These are phyloP conservation scores for Drosophila suboccidentalis DNA, from an alignment of 2,888 invertebrate genomes.

Conservation along the genomic window DNA sequence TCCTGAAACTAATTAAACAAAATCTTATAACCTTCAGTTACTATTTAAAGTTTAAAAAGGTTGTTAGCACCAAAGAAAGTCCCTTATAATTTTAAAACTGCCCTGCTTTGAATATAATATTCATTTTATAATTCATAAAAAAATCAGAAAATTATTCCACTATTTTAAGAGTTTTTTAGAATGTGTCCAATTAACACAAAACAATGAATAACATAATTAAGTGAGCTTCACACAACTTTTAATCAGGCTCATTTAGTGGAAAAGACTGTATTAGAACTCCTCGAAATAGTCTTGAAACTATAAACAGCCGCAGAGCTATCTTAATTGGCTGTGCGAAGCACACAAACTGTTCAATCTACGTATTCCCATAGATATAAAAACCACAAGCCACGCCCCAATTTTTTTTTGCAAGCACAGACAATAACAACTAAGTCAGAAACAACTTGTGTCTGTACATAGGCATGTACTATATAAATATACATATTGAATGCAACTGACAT, in stretches of 20 bases:
- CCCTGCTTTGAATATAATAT: no score
- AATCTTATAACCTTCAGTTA: no score
- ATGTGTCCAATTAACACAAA: neutral
- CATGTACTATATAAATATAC: slow-evolving; percentile 1
- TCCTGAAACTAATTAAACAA: no score
- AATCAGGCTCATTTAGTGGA: neutral
- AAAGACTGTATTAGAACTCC: neutral
- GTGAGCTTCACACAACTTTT: slow-evolving; percentile 7
- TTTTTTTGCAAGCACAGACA: slow-evolving; percentile 4
- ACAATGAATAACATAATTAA: neutral
- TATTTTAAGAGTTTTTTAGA: no score
- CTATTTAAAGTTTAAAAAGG: no score
- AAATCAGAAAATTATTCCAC: no score
- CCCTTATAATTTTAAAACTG: no score
- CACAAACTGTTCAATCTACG: slow-evolving; percentile 3
- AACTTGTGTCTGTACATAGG: slow-evolving; percentile 12
- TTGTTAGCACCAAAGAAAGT: no score
- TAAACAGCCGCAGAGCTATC: slow-evolving; percentile 1
- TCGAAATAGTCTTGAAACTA: neutral
- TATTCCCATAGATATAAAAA: slow-evolving; percentile 10
- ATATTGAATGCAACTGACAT: slow-evolving; percentile 57
- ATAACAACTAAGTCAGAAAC: slow-evolving; percentile 5
- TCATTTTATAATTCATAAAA: no score
- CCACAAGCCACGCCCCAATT: slow-evolving; percentile 18
- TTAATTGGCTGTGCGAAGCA: slow-evolving; percentile 16